These are phyloP conservation scores for Odontamblyopus lacepedii DNA, from an alignment of 2,797 vertebrate genomes.

Conservation along the genomic window DNA sequence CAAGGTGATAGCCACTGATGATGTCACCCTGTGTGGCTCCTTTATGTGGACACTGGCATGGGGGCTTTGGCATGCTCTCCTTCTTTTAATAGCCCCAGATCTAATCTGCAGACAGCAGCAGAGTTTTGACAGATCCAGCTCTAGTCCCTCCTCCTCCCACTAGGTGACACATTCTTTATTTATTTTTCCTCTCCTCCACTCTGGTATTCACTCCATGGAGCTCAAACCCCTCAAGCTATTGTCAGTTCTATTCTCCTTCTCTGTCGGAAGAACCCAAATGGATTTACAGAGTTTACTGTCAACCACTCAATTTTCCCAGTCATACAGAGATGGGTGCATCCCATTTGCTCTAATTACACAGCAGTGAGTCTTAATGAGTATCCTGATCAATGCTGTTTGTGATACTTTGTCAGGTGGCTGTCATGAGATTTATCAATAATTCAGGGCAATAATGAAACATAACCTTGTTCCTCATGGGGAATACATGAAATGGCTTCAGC, in stretches of 20 bases:
- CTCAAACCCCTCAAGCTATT: slow-evolving; percentile 77
- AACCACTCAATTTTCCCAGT: slow-evolving; percentile 60
- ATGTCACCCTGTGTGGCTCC: slow-evolving; percentile 45
- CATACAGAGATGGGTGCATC: slow-evolving; percentile 48
- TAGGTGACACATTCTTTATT: slow-evolving; percentile 80
- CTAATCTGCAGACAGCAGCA: slow-evolving; percentile 81
- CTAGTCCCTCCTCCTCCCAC: slow-evolving; percentile 75
- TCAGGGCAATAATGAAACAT: slow-evolving; percentile 4
- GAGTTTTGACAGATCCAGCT: slow-evolving; percentile 80
- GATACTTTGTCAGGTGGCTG: not conserved
- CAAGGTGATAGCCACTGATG: slow-evolving; percentile 57
- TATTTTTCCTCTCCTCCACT: slow-evolving; percentile 69
- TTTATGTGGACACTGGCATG: slow-evolving; percentile 53
- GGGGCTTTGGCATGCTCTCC: slow-evolving; percentile 49
- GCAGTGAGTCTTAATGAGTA: slow-evolving; percentile 55
- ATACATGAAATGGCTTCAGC: not conserved
- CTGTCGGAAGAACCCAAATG: slow-evolving; percentile 77
- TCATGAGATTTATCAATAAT: not conserved
- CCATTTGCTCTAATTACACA: slow-evolving; percentile 59
- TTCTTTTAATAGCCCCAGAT: slow-evolving; percentile 80
- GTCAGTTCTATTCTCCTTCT: slow-evolving; percentile 81
- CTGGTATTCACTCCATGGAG: slow-evolving; percentile 77
- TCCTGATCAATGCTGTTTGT: slow-evolving; percentile 26
- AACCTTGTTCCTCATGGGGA: slow-evolving; percentile 17
- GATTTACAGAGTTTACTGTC: slow-evolving; percentile 79